Percentiles rank a stretch among this genome's conserved stretches.
phyloP scores from a whole-genome alignment of 1,140 invertebrate genomes.

The Drosophila varians region DNA sequence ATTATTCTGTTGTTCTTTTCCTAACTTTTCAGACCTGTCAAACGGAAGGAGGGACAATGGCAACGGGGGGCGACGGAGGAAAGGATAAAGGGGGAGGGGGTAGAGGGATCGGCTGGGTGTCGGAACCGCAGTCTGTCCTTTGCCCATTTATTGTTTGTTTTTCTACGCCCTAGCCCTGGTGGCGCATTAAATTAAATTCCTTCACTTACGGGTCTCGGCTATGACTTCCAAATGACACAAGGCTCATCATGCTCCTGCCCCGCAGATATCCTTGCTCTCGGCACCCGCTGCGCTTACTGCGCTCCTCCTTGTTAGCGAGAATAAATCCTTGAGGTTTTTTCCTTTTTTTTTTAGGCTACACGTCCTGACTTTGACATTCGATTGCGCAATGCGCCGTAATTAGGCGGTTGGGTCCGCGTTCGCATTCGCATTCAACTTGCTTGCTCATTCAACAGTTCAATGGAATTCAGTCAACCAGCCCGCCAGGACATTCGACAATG shows the following conservation, averaged over 20 bases:
- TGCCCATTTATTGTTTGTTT: slow-evolving; percentile 46
- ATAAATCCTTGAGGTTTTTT: slow-evolving; percentile 19
- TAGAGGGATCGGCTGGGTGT: background rate
- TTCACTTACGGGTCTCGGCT: slow-evolving; percentile 37
- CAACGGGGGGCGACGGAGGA: background rate
- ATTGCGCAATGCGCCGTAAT: slow-evolving; percentile 75
- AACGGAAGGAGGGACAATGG: slow-evolving; percentile 22
- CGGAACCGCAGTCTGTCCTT: slow-evolving; percentile 24
- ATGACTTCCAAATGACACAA: slow-evolving; percentile 50
- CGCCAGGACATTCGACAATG: slow-evolving; percentile 12
- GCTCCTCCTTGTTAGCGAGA: background rate
- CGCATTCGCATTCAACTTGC: too few species aligned
- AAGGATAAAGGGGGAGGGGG: background rate
- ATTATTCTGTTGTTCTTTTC: slow-evolving; percentile 54
- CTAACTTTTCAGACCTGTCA: slow-evolving; percentile 45
- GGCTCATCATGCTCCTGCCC: slow-evolving; percentile 35
- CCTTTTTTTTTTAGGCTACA: slow-evolving; percentile 21
- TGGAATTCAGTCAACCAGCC: slow-evolving; percentile 20
- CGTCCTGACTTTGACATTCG: slow-evolving; percentile 36
- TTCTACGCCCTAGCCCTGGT: slow-evolving; percentile 17
- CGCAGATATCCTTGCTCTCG: slow-evolving; percentile 13
- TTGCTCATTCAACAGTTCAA: slow-evolving; percentile 65
- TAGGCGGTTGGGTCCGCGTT: slow-evolving; percentile 47
- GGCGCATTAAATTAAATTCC: slow-evolving; percentile 52
- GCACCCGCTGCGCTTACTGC: slow-evolving; percentile 17